Base-by-base conservation (phyloP, 2,888 invertebrate genomes). In the Chloroclysta siterata region DNA sequence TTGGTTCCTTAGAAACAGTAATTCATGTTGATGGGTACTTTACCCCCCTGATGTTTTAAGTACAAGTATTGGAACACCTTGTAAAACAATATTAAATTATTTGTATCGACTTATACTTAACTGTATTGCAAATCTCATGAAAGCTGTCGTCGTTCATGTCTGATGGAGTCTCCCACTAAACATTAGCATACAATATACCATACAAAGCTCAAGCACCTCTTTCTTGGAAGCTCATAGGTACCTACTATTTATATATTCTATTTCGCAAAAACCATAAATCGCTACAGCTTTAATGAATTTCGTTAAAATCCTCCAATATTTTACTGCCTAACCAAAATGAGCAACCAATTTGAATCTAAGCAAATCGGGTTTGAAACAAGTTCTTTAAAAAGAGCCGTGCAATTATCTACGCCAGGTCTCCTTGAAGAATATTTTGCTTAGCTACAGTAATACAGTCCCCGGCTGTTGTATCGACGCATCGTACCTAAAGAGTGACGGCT, bases 111-210 rank as follows among this genome's bases (percentile, higher is more conserved):
- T n/a, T 42, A 42, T 4, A n/a, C n/a, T n/a, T n/a, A 14, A 42
- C 14, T 11, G n/a, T 46, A 46, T 10, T 46, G 15, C 46, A 46
- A 22, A 47, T 47, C 47, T 22, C 47, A 17, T 39, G 36, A 39
- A 39, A 2, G 11, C 11, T 39, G 10, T 39, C 36, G 13, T n/a
- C 42, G 14, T 14, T 42, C 14, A 42, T n/a, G 17, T 46, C 15
- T 15, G 15, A 52, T 56, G 59, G 59, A 66, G 60, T 72, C 48
- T 48, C 72, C 67, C 57, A 75, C 70, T 39, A 39, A 61, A 55
- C 56, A 83, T 83, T 85, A 75, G 72, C 82, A 83, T 84, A 83
- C 83, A 84, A 84, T 81, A 74, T 72, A 69, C 58, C 58, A 54
- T 47, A 61, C 53, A 4, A 44, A 44, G 15, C 14, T 8, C 53